Evolutionary conservation across 2,113 vertebrate species (phyloP).

Genomic region (Oncorhynchus masou): DNA sequence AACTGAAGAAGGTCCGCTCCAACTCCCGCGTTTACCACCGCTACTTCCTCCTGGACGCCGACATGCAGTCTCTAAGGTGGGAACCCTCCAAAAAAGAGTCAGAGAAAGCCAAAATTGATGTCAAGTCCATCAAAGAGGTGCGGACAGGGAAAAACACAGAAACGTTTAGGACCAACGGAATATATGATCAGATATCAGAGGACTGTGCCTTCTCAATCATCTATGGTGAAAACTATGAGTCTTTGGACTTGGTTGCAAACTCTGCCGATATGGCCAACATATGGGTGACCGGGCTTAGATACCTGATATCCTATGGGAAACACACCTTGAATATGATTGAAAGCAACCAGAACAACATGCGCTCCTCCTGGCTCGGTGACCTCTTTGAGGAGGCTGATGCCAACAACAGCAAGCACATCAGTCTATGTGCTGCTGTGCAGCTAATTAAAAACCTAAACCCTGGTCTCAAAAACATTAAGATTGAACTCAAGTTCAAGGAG

Average conservation of each 20-base stretch:
- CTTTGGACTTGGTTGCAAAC: conserved; percentile 94
- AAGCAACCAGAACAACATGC: conserved; percentile 93
- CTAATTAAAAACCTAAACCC: conserved; percentile 89
- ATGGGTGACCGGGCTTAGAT: conserved; percentile 95
- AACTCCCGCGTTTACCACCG: conserved; percentile 92
- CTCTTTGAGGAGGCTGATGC: conserved; percentile 85
- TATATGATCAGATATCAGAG: conserved; percentile 97
- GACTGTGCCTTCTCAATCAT: conserved; percentile 96
- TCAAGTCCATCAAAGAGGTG: conserved; percentile 95
- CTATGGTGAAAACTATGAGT: conserved; percentile 95
- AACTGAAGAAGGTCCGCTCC: conserved; percentile 92
- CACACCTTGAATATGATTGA: conserved; percentile 94
- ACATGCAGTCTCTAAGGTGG: conserved; percentile 97
- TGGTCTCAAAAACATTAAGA: conserved; percentile 92
- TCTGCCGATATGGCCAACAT: conserved; percentile 95
- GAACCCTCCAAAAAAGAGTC: conserved; percentile 97
- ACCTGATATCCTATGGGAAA: conserved; percentile 95
- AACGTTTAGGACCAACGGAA: conserved; percentile 94
- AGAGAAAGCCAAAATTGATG: conserved; percentile 96
- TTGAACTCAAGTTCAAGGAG: conserved; percentile 97
- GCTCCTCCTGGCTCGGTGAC: conserved; percentile 92
- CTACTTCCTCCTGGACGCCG: conserved; percentile 92
- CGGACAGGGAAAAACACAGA: conserved; percentile 96
- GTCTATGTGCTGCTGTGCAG: conserved; percentile 86
- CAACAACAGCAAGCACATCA: conserved; percentile 78